These are phyloP conservation scores for Cynaeus angustus DNA, from an alignment of 2,888 invertebrate species.

Conservation along the genomic window DNA sequence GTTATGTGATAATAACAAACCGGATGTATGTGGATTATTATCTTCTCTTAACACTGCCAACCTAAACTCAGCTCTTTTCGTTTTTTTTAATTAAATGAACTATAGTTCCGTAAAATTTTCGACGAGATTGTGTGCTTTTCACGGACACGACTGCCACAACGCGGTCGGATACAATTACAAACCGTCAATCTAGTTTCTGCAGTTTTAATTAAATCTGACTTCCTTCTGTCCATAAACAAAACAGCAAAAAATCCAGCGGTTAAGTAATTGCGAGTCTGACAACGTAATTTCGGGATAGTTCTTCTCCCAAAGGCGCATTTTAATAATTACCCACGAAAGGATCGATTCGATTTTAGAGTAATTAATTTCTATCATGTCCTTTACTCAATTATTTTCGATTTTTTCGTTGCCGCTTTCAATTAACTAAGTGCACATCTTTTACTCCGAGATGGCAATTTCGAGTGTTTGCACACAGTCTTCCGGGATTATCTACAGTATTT, in stretches of 20 bases:
- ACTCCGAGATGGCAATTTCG: conserved; percentile 22
- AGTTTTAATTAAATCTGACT: conserved; percentile 35
- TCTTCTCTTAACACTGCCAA: too few species aligned
- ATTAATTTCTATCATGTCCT: conserved; percentile 46
- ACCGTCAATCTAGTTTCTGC: conserved; percentile 13
- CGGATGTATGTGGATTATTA: too few species aligned
- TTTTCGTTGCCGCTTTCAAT: neutral
- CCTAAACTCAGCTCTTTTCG: too few species aligned
- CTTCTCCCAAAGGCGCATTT: too few species aligned
- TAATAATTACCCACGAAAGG: conserved; percentile 38
- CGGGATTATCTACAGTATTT: conserved; percentile 46
- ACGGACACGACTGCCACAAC: neutral
- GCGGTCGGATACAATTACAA: too few species aligned
- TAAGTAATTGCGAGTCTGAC: too few species aligned
- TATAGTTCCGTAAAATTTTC: too few species aligned
- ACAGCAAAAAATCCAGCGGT: conserved; percentile 1
- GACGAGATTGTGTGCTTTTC: conserved; percentile 9
- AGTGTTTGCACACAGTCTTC: conserved; percentile 43
- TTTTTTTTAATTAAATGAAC: too few species aligned
- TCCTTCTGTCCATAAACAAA: conserved; percentile 2
- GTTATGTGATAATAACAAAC: too few species aligned
- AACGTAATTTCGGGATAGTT: too few species aligned
- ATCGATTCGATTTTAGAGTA: conserved; percentile 37
- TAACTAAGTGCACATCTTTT: too few species aligned
- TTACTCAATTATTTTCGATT: conserved; percentile 16